Evolutionary conservation across 2,113 vertebrate species (phyloP).

Genomic region (Chaetura pelagica): DNA sequence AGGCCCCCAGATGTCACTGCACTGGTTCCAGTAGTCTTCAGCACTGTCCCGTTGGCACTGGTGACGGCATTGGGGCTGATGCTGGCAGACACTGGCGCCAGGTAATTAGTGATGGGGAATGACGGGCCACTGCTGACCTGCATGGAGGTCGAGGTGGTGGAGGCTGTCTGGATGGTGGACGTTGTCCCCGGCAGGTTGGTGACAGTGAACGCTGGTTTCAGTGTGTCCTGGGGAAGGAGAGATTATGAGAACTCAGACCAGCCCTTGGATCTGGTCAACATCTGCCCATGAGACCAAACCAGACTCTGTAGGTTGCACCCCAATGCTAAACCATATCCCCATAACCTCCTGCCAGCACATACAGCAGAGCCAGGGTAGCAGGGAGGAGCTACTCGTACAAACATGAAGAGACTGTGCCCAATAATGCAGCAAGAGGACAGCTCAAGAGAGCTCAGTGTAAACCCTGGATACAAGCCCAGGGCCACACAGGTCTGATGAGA

Average conservation of each 20-base stretch:
- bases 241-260: not conserved
- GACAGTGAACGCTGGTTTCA: constrained; percentile 95
- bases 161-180: constrained; percentile 86
- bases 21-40: constrained; percentile 87
- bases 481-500: constrained; percentile 28
- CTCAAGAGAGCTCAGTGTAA: not conserved
- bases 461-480: constrained; percentile 5
- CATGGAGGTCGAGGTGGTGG: constrained; percentile 97
- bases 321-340: not conserved
- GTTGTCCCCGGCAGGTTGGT: constrained; percentile 92
- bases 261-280: not conserved
- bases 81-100: constrained; percentile 91
- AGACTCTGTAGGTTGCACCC: not conserved
- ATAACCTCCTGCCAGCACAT: not conserved
- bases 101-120: constrained; percentile 98
- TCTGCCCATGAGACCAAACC: not conserved
- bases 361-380: not conserved
- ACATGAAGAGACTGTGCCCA: not conserved
- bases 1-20: constrained; percentile 85
- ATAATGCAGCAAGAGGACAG: not conserved
- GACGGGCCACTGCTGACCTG: constrained; percentile 94
- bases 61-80: constrained; percentile 83
- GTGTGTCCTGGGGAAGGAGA: constrained; percentile 82
- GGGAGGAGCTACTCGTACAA: not conserved
- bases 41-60: constrained; percentile 93